Evolutionary conservation across 2,797 vertebrate genomes (phyloP), one percentile per base, ranked within the genome.

Genomic region (Oceanodroma leucorhoa): DNA sequence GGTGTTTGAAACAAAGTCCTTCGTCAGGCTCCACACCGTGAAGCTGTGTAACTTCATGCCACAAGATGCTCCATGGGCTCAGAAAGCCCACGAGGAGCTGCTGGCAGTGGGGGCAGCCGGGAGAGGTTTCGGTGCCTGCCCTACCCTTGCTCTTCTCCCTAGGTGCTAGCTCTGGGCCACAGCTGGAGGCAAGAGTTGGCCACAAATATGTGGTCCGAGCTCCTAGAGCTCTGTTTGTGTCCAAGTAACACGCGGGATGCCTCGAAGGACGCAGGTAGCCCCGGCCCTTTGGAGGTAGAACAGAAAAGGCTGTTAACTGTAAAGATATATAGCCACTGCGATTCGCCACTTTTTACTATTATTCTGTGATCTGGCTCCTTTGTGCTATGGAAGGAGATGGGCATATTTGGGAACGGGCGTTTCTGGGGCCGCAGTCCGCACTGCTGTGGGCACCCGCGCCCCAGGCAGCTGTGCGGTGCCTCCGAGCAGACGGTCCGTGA

Each of bases 371-470:
- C 34, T 26, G 51, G 5, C 34, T 46, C 17, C 40, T 27, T 30
- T 20, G 40, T 0, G 0, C 11, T 24, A 3, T 3, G 29, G 17
- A 34, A 9, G 38, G 50, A 46, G 30, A 19, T 6, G 29, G 30
- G 11, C 4, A 0, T 22, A 5, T 46, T 32, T 67, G 46, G 43
- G 45, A 29, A 14, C 0, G 1, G 55, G 32, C 1, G 1, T 12
- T 54, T 23, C 29, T 38, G 60, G 32, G 60, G 20, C 30, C 9
- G 0, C 5, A 1, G 30, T 6, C 73, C 0, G 0, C 23, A 4
- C 11, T 26, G 53, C 23, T 30, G 46, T 4, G 11, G 51, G 46
- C 36, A n/a, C 32, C 2, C 0, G 5, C 14, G 27, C 29, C 62
- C 36, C 40, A 4, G 0, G 1, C 13, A 3, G 11, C 11, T 36